These are phyloP conservation scores for Conopomorpha cramerella DNA, from an alignment of 1,140 invertebrate species.

Conservation along the genomic window DNA sequence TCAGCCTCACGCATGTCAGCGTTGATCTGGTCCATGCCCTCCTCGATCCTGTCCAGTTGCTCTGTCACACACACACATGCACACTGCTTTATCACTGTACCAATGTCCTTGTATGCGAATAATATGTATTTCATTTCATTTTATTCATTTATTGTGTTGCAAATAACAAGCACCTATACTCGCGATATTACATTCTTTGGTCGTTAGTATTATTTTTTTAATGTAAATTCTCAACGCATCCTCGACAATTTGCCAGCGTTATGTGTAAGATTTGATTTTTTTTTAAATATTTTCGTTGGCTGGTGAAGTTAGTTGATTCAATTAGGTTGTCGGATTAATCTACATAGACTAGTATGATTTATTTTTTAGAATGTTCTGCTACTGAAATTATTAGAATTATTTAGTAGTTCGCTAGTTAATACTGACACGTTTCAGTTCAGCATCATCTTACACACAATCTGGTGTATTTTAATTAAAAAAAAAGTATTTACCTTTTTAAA, in stretches of 20 bases:
- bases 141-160: too few species aligned
- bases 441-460: constrained; percentile 50
- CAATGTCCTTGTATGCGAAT: constrained; percentile 14
- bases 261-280: constrained; percentile 36
- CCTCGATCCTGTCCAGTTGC: constrained; percentile 98
- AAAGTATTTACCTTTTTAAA: constrained; percentile 37
- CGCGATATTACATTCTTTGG: constrained; percentile 26
- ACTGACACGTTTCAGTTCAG: too few species aligned
- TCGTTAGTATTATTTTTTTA: constrained; percentile 17
- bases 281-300: constrained; percentile 10
- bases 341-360: too few species aligned
- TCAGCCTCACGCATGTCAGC: constrained; percentile 99
- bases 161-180: too few species aligned
- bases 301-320: constrained; percentile 8
- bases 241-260: constrained; percentile 44
- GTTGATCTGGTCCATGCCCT: constrained; percentile 99
- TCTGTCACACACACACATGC: constrained; percentile 71
- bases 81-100: constrained; percentile 35
- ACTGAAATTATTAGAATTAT: too few species aligned
- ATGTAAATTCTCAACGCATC: constrained; percentile 57
- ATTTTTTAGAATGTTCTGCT: too few species aligned
- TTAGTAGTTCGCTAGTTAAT: too few species aligned
- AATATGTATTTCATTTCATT: constrained; percentile 12
- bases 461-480: constrained; percentile 24
- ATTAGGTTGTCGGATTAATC: too few species aligned